Evolutionary conservation across 2,113 vertebrate species (phyloP), one percentile per base, ranked within the genome.

Genomic region (Aramus guarauna): DNA sequence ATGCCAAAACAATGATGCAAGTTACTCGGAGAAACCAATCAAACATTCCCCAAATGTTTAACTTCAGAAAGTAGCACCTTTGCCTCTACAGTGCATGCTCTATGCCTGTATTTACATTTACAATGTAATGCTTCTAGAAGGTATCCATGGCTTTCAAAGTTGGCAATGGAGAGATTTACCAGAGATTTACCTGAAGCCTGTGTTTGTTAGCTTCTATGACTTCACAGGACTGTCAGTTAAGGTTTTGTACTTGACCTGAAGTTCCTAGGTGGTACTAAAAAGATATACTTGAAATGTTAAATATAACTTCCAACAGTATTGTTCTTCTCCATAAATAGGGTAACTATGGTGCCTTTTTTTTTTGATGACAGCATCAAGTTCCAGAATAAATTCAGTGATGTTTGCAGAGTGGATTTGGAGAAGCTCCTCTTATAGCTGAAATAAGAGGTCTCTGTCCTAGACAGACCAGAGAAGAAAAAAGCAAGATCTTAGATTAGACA

Each of bases 21-120:
- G 43, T 90, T 93, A 62, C 58, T 94, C 50, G 73, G 36, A 94
- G 77, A 85, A 97, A 90, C 82, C 29, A 52, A 56, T 53, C 52
- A 77, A 80, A 50, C 67, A 77, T 93, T 93, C 62, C 64, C 15
- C 41, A 45, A 71, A 78, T 75, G 74, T 96, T 96, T 96, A 83
- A 91, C 84, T 96, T 84, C 18, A 41, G 83, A 84, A 96, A 94
- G 67, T 76, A 80, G 85, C 88, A 80, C 80, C 93, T 92, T 55
- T 96, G 63, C 71, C 60, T 50, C 27, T 66, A 94, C 91, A 95
- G 55, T 74, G 73, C 37, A 8, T 82, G 63, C 36, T 95, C 84
- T 96, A 7, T 95, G 55, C 41, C 34, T 63, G 5, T 79, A 73
- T 93, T 97, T 88, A 85, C 37, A 43, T 37, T 78, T 34, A 66